Conservation (phyloP, 2,888 invertebrate genomes). For the Scrobipalpa atriplicella region DNA sequence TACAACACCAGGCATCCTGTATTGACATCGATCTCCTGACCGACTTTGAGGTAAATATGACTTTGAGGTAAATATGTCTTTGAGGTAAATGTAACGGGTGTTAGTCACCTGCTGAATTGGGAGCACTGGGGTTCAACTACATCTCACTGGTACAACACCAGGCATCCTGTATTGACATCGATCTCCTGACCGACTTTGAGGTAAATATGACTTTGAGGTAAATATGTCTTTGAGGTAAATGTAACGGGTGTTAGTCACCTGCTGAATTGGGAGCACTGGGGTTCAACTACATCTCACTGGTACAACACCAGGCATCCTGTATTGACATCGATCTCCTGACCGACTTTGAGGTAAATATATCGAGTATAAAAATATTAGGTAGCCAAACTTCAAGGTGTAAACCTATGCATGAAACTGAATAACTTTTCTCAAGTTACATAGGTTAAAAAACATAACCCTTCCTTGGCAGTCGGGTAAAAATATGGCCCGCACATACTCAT, state of each 20-base stretch:
- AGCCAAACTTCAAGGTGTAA: too few species aligned
- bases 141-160: conserved; percentile 90
- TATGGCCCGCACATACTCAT: too few species aligned
- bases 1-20: conserved; percentile 94
- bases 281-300: conserved; percentile 80
- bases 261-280: conserved; percentile 92
- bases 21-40: conserved; percentile 90
- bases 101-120: conserved; percentile 82
- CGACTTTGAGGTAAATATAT: conserved; percentile 85
- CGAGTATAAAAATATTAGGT: too few species aligned
- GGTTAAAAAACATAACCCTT: too few species aligned
- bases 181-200: conserved; percentile 90
- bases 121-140: conserved; percentile 87
- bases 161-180: conserved; percentile 90
- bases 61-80: conserved; percentile 59
- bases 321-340: conserved; percentile 90
- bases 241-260: not conserved
- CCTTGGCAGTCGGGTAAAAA: too few species aligned
- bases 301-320: conserved; percentile 94
- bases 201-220: conserved; percentile 77
- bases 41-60: conserved; percentile 85
- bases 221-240: not conserved
- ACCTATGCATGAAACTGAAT: too few species aligned
- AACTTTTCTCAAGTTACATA: too few species aligned
- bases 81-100: not conserved